Evolutionary conservation across 2,113 vertebrate genomes (phyloP), one percentile per base, ranked within the genome.

Genomic region (Syrmaticus mikado): DNA sequence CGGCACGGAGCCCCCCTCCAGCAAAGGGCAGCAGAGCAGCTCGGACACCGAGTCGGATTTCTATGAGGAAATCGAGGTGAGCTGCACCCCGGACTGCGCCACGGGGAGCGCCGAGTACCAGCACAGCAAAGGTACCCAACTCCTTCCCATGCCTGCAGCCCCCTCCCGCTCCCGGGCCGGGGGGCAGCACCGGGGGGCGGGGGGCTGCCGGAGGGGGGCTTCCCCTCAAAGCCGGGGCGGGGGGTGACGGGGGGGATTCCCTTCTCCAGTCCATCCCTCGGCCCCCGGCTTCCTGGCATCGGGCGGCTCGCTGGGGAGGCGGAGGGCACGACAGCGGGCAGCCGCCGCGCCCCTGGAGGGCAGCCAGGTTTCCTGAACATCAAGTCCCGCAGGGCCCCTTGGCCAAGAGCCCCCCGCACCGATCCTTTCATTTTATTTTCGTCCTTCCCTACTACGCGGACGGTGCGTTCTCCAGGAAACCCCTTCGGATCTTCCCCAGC

Each of bases 21-120:
- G 97, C 96, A 99, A 98, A 97, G 99, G 98, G 95, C 98, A 98
- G 55, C 98, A 98, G 95, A 99, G 98, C 98, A 99, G 99, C 97
- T 99, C 99, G 93, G 99, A 99, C 97, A 99, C 99, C 5, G 99
- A 99, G 97, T 99, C 99, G 88, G 99, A 99, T 98, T 99, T 99
- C 98, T 99, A 99, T 96, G 99, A 99, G 97, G 99, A 99, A 97
- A 99, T 99, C 97, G 99, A 99, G 98, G 99, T 99, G 95, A 99
- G 99, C 98, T 99, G 99, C 98, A 99, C 99, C 96, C 98, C 99
- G 87, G 99, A 99, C 97, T 98, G 98, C 97, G 95, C 97, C 96
- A 92, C 97, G 62, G 97, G 97, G 91, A 99, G 98, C 98, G 97
- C 98, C 97, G 99, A 99, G 96, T 99, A 99, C 98, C 98, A 98